Evolutionary conservation across 1,140 invertebrate species (phyloP).

Genomic region (Dendroctonus ponderosae): DNA sequence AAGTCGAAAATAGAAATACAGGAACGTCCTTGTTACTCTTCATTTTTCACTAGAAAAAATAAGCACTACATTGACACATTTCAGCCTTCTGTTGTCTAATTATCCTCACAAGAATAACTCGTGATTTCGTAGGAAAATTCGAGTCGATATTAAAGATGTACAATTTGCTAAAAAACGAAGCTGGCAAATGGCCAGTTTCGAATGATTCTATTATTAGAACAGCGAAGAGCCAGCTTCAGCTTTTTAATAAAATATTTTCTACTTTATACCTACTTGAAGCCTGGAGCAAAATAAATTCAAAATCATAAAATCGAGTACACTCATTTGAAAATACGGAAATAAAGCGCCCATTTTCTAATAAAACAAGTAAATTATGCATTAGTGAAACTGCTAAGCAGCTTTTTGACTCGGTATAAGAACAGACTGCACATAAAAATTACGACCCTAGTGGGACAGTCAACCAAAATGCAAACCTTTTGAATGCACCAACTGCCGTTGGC

Average conservation of each 20-base stretch:
- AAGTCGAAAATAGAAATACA: too few species aligned
- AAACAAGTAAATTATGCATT: too few species aligned
- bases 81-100: not conserved
- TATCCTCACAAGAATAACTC: not conserved
- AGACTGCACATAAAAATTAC: too few species aligned
- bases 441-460: too few species aligned
- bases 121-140: conserved; percentile 1
- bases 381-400: too few species aligned
- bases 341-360: conserved; percentile 5
- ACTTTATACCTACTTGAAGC: conserved; percentile 7
- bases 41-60: too few species aligned
- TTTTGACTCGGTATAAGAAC: too few species aligned
- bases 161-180: conserved; percentile 7
- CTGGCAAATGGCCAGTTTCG: conserved; percentile 8
- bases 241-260: conserved; percentile 15
- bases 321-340: conserved; percentile 5
- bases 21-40: too few species aligned
- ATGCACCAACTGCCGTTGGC: too few species aligned
- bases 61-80: not conserved
- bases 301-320: conserved; percentile 4
- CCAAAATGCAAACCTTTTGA: too few species aligned
- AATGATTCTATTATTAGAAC: conserved; percentile 6
- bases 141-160: conserved; percentile 10
- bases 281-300: not conserved
- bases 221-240: conserved; percentile 2